Conservation (phyloP, 2,888 invertebrate genomes). For the Xestia sexstrigata region DNA sequence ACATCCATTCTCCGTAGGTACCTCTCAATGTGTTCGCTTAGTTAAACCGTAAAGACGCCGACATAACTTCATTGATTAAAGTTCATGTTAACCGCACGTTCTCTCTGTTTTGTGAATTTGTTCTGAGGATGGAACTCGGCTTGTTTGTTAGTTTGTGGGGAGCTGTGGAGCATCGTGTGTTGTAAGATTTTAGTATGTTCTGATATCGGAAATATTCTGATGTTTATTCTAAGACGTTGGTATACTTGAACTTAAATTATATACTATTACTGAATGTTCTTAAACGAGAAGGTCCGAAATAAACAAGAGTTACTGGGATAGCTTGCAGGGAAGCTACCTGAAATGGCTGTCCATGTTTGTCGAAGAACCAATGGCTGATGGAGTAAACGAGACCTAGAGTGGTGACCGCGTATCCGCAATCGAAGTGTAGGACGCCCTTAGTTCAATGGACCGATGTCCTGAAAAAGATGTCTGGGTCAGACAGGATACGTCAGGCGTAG, state of each 20-base stretch:
- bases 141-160: conserved; percentile 34
- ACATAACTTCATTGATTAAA: conserved; percentile 90
- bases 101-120: conserved; percentile 72
- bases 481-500: neutral
- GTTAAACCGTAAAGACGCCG: conserved; percentile 89
- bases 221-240: neutral
- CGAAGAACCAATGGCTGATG: neutral
- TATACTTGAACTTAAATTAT: neutral
- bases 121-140: conserved; percentile 52
- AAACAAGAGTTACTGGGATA: too few relatives aligned
- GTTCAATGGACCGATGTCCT: neutral
- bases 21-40: conserved; percentile 83
- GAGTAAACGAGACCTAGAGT: neutral
- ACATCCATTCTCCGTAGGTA: conserved; percentile 71
- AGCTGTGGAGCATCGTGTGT: conserved; percentile 2
- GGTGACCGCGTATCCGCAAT: neutral
- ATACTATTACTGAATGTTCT: neutral
- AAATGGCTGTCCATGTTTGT: neutral
- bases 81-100: conserved; percentile 85
- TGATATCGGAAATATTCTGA: neutral
- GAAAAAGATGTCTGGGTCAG: neutral
- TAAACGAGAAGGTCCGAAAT: neutral
- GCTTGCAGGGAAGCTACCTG: too few relatives aligned
- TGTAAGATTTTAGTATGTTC: neutral
- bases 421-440: neutral